Base-by-base conservation (phyloP, 2,888 invertebrate species). In the Apodemia zela region DNA sequence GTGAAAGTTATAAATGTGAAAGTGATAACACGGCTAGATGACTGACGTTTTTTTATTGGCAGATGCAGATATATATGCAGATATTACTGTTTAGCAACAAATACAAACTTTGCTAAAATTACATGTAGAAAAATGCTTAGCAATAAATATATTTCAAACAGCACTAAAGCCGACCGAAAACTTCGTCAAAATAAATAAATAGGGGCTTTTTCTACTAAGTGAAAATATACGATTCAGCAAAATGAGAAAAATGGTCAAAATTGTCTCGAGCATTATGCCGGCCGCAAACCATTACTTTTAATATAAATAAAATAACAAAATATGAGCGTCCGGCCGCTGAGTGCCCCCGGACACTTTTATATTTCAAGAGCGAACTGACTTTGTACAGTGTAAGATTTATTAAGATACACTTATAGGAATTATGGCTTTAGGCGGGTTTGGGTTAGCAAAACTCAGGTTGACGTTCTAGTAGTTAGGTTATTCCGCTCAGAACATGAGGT, bases 301-400 rank as follows among this genome's bases (percentile, higher is more conserved):
- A 91, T 91, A 90, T 88, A 90, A 90, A 90, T 90, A 90, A 91
- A 90, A 91, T 90, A 91, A 89, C 90, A 91, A 91, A 91, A 91
- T 91, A 91, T 91, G 91, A 91, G 90, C 80, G 88, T 89, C 90
- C 89, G 89, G 89, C 89, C 87, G 89, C 81, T 82, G 89, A 88
- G 90, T 88, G 88, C 88, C 89, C 86, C 87, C 78, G 83, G 85
- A 85, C 88, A 87, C 87, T 90, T 89, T 89, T 89, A 87, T 89
- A 89, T 87, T 87, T 85, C 84, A 87, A 79, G 78, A 82, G 80
- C 76, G 75, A 57, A 63, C 62, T 25, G 25, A 63, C 60, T 59
- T 33, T 47, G 61, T 29, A 45, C 35, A 57, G 47, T 17, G 33
- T 47, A 49, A 49, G 64, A 64, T 61, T 64, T 65, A 66, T 64